phyloP scores from a whole-genome alignment of 2,797 vertebrate species.

The Dryobates pubescens region DNA sequence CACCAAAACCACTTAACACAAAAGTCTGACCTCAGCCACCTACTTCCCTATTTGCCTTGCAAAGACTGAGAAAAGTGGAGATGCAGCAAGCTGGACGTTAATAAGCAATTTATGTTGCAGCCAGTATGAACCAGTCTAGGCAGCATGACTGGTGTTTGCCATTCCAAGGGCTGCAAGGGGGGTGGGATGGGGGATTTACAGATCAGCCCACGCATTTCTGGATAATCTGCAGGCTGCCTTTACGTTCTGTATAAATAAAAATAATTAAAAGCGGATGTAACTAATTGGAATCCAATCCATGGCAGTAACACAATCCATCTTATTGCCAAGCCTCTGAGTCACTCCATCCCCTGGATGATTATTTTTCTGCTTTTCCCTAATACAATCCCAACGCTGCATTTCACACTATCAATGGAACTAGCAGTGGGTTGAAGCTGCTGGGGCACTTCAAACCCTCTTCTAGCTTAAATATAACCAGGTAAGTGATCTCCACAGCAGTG shows the following conservation, averaged over 20 bases:
- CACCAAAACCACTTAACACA: neutral
- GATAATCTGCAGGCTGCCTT: constrained; percentile 21
- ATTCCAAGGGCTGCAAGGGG: neutral
- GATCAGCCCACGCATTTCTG: neutral
- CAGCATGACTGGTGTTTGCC: constrained; percentile 3
- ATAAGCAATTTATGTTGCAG: neutral
- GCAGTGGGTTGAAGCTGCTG: accelerated
- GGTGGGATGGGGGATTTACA: neutral
- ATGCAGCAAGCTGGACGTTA: neutral
- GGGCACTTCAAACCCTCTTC: neutral
- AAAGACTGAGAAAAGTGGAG: neutral
- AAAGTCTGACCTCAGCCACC: neutral
- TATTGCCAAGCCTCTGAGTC: constrained; percentile 43
- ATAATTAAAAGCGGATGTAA: constrained; percentile 44
- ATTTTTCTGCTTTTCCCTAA: constrained; percentile 23
- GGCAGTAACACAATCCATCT: constrained; percentile 31
- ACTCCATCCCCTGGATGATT: neutral
- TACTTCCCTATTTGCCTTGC: neutral
- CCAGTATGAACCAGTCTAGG: constrained; percentile 1
- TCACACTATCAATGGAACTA: neutral
- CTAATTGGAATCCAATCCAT: constrained; percentile 29
- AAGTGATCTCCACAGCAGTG: neutral
- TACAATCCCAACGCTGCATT: neutral
- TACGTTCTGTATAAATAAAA: constrained; percentile 41
- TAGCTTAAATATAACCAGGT: neutral